Conservation (phyloP, 2,797 vertebrate genomes). For the Choloepus didactylus region DNA sequence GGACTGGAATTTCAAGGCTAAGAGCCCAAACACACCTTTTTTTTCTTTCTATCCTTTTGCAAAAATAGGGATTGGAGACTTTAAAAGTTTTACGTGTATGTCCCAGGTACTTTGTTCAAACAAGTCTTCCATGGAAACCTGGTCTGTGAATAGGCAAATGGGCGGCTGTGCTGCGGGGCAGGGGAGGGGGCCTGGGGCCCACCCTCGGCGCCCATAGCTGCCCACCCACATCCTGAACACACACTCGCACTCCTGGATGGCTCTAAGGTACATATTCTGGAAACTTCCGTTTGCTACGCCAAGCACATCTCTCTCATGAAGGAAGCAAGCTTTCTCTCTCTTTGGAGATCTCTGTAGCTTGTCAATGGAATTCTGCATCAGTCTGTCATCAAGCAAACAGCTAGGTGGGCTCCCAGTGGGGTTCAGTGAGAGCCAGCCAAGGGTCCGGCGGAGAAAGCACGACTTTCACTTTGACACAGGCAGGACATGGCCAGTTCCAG, state of each 20-base stretch:
- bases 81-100: background rate
- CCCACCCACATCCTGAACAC: background rate
- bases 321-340: background rate
- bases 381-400: background rate
- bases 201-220: background rate
- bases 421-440: background rate
- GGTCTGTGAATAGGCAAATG: background rate
- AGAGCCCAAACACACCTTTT: constrained; percentile 14
- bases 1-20: constrained; percentile 2
- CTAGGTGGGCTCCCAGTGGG: background rate
- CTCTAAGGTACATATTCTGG: background rate
- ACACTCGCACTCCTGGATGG: background rate
- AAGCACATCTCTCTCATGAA: background rate
- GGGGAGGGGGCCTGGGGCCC: background rate
- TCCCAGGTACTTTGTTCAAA: background rate
- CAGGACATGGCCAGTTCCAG: background rate
- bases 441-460: background rate
- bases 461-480: background rate
- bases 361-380: background rate
- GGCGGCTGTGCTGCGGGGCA: background rate
- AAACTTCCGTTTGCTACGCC: background rate
- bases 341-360: background rate
- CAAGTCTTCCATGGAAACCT: background rate
- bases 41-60: background rate
- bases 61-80: background rate